Conservation (phyloP, 2,113 vertebrate genomes). For the Scytalopus superciliaris region DNA sequence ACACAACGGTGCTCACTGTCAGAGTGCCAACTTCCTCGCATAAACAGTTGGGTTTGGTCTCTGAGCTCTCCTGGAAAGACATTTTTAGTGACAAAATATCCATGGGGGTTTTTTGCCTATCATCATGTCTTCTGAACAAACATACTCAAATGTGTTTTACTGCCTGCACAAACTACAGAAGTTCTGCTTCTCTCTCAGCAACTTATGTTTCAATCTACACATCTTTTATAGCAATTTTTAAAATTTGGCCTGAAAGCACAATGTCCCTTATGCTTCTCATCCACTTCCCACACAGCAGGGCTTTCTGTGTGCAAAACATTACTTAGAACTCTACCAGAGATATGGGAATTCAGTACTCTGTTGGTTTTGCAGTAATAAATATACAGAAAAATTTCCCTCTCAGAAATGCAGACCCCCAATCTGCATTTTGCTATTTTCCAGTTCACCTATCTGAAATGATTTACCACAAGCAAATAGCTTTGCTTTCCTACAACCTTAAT, state of each 20-base stretch:
- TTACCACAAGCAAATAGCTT: neutral
- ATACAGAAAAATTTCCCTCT: neutral
- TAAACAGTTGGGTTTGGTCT: neutral
- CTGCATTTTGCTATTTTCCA: neutral
- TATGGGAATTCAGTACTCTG: neutral
- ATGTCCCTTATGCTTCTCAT: neutral
- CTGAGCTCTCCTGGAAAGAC: neutral
- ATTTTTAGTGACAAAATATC: neutral
- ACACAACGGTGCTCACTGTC: neutral
- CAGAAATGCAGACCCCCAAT: neutral
- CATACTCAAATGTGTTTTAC: neutral
- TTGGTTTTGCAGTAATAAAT: neutral
- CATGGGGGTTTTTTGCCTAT: neutral
- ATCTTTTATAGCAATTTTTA: neutral
- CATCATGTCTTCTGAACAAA: neutral
- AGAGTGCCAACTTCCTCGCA: neutral
- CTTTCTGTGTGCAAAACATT: neutral
- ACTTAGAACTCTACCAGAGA: neutral
- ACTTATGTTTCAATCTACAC: neutral
- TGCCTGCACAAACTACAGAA: neutral
- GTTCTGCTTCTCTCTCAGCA: neutral
- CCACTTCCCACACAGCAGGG: neutral
- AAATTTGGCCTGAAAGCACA: neutral
- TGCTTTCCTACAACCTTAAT: neutral
- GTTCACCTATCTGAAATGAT: neutral